A percentile compares a stretch with the other conserved stretches of the same genome.
Evolutionary conservation across 1,140 invertebrate genomes (phyloP).

Genomic region (Megalonaias nervosa): DNA sequence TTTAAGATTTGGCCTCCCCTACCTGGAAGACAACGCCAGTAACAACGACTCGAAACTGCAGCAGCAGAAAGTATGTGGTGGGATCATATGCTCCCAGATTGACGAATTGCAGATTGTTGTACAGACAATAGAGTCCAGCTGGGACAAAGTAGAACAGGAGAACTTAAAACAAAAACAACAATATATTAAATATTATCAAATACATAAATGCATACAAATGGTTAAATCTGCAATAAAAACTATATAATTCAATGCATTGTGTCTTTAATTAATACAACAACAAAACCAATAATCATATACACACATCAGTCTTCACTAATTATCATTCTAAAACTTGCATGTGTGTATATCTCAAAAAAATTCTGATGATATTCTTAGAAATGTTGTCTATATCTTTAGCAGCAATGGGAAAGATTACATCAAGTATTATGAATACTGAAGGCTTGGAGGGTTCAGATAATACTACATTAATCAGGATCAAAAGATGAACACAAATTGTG

Average conservation of each 20-base stretch:
- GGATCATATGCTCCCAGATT: conserved; percentile 94
- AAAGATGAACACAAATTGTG: no score
- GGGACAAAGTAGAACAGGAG: conserved; percentile 92
- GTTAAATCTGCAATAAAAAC: background rate
- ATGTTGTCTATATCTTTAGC: no score
- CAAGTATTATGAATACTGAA: no score
- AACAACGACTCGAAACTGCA: conserved; percentile 93
- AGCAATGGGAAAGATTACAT: no score
- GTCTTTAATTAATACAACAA: background rate
- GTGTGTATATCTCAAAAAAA: no score
- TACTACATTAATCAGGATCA: no score
- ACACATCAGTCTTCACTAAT: no score
- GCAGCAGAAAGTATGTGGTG: conserved; percentile 93
- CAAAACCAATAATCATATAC: no score
- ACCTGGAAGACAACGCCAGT: conserved; percentile 95
- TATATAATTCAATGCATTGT: no score
- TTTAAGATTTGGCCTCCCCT: conserved; percentile 41
- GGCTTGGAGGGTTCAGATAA: no score
- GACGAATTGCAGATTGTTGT: conserved; percentile 95
- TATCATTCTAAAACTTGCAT: no score
- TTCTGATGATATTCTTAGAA: no score
- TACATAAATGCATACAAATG: background rate
- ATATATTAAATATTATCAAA: background rate
- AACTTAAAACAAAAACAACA: conserved; percentile 74
- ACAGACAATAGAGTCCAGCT: conserved; percentile 91